These are phyloP conservation scores for Ennomos erosarius DNA, from an alignment of 2,888 invertebrate species.

Conservation along the genomic window DNA sequence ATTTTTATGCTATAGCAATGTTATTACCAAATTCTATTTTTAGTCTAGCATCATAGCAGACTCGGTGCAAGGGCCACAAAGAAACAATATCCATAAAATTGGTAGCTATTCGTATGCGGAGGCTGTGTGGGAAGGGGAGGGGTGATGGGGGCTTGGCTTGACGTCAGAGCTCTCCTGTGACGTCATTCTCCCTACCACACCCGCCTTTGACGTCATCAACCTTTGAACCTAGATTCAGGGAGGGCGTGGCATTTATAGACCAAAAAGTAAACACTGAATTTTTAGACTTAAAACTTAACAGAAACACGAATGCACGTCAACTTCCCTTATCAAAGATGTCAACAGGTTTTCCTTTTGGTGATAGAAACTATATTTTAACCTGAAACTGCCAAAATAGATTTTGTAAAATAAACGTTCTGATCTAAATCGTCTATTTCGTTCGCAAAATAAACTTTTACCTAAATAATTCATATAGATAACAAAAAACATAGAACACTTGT, in stretches of 20 bases:
- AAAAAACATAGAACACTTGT: conserved; percentile 15
- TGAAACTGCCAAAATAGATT: not conserved
- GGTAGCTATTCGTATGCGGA: conserved; percentile 62
- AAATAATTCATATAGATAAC: not conserved
- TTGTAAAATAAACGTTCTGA: no score
- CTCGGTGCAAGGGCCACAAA: conserved; percentile 49
- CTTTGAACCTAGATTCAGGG: conserved; percentile 44
- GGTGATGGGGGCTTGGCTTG: conserved; percentile 63
- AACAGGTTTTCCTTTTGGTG: no score
- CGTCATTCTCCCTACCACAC: conserved; percentile 80
- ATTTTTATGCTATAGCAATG: not conserved
- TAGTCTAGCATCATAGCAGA: conserved; percentile 27
- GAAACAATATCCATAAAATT: conserved; percentile 73
- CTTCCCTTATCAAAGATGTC: no score
- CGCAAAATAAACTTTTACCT: no score
- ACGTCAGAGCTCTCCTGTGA: conserved; percentile 82
- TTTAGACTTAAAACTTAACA: no score
- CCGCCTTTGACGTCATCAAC: conserved; percentile 79
- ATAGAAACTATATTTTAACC: no score
- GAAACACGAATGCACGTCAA: no score
- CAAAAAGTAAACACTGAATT: no score
- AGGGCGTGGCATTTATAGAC: conserved; percentile 1
- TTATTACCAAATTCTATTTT: conserved; percentile 11
- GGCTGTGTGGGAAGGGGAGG: conserved; percentile 48
- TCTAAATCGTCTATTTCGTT: no score